Evolutionary conservation across 1,140 invertebrate species (phyloP).

Genomic region (Trichomalopsis sarcophagae): DNA sequence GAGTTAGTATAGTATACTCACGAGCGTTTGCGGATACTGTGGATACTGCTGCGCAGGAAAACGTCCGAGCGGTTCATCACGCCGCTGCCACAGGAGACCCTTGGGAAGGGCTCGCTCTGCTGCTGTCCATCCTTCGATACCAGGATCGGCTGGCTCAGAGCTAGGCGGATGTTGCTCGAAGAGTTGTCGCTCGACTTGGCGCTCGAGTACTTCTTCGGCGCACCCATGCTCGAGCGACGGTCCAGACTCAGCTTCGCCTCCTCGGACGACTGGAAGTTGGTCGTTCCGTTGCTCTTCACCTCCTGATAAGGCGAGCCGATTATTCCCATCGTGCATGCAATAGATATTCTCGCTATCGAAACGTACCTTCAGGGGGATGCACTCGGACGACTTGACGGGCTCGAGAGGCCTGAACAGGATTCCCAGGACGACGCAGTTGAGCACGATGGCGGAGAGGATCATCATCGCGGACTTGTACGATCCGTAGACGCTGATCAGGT

Average conservation of each 20-base stretch:
- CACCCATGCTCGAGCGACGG: conserved; percentile 20
- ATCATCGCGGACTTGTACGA: conserved; percentile 86
- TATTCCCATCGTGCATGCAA: too few species aligned
- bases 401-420: conserved; percentile 86
- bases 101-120: conserved; percentile 31
- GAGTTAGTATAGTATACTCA: conserved; percentile 51
- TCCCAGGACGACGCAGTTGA: conserved; percentile 90
- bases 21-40: conserved; percentile 76
- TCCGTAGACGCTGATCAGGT: conserved; percentile 78
- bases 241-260: background rate
- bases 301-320: background rate
- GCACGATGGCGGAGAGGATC: conserved; percentile 86
- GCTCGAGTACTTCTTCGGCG: conserved; percentile 20
- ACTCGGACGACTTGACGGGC: conserved; percentile 59
- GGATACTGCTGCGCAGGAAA: conserved; percentile 88
- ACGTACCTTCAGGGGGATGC: conserved; percentile 55
- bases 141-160: conserved; percentile 80
- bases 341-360: background rate
- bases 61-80: conserved; percentile 91
- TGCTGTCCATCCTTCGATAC: conserved; percentile 64
- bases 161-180: conserved; percentile 71
- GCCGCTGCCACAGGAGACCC: conserved; percentile 76
- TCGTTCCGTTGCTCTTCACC: background rate
- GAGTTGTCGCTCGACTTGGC: background rate
- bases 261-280: background rate